Base-by-base conservation (phyloP, 2,888 invertebrate species). In the Pandemis corylana region DNA sequence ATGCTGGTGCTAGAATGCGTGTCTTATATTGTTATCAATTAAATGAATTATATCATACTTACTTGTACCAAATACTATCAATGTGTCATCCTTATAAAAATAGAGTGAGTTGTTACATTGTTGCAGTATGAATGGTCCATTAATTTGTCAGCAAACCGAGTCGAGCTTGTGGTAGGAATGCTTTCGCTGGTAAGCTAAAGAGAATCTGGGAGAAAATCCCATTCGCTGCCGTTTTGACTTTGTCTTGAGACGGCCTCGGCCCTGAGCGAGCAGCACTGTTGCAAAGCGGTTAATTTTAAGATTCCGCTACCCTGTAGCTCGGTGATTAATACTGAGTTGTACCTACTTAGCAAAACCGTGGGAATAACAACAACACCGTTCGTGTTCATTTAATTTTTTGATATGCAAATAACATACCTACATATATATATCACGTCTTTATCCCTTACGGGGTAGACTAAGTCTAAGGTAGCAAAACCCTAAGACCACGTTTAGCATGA, bases 41-140 rank as follows among this genome's bases (percentile, higher is more conserved):
- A 56, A 7, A 56, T 56, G 15, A 56, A 56, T 20, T 56, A 56
- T 20, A 56, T 20, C 20, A 56, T 56, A 56, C 15, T 1, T 36
- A 36, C 49, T 7, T n/a, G 56, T 56, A 56, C 15, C 56, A 56
- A 56, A 56, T 20, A 15, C 56, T 53, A 56, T 56, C 56, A 20
- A 20, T 56, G 56, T 20, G 56, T 56, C 56, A 56, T 56, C 9
- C 4, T 15, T 20, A 20, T 56, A 20, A 56, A 20, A 56, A 56
- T 56, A 20, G 56, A 53, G 15, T 9, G 56, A 56, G 56, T 56
- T 4, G 56, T 28, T 28, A 59, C 28, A 59, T 28, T 28, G 59
- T 59, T 28, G 59, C 59, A 59, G 28, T 28, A 59, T 59, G 59
- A 59, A 59, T 28, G 28, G n/a, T 59, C 28, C 10, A 28, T 59